phyloP scores from a whole-genome alignment of 2,888 invertebrate species.

The Ethmia dodecea region DNA sequence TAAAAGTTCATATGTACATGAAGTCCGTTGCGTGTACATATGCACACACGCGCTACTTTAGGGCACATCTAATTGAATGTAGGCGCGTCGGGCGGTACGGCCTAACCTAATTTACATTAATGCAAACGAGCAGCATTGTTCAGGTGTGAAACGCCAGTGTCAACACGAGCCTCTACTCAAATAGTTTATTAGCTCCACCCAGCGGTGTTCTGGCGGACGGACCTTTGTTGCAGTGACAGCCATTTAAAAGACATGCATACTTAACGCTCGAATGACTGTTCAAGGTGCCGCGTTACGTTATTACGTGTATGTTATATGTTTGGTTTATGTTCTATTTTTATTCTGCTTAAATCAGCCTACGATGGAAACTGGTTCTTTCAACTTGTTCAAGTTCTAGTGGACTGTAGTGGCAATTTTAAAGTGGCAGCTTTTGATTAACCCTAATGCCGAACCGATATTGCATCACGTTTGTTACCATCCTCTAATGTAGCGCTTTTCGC shows the following conservation, averaged over 20 bases:
- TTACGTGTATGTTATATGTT: too few species aligned
- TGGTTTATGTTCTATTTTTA: too few species aligned
- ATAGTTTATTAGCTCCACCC: slow-evolving; percentile 77
- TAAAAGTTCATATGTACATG: slow-evolving; percentile 55
- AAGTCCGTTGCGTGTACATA: slow-evolving; percentile 55
- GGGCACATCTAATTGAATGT: slow-evolving; percentile 72
- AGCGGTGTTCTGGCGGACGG: slow-evolving; percentile 64
- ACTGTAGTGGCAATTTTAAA: too few species aligned
- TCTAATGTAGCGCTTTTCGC: too few species aligned
- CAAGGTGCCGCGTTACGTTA: not conserved
- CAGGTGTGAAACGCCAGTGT: slow-evolving; percentile 77
- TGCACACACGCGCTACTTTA: slow-evolving; percentile 67
- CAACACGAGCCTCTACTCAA: slow-evolving; percentile 72
- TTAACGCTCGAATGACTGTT: slow-evolving; percentile 64
- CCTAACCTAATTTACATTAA: slow-evolving; percentile 78
- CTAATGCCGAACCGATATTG: too few species aligned
- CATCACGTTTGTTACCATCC: too few species aligned
- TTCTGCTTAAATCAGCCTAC: too few species aligned
- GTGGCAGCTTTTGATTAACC: too few species aligned
- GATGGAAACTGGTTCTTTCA: too few species aligned
- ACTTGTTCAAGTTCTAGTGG: too few species aligned
- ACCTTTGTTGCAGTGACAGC: slow-evolving; percentile 69
- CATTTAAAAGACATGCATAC: slow-evolving; percentile 64
- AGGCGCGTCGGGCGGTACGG: slow-evolving; percentile 57
- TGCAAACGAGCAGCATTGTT: slow-evolving; percentile 77